A percentile compares a stretch with the other conserved stretches of the same genome.
phyloP scores from a whole-genome alignment of 2,797 vertebrate species.

The Melopsittacus undulatus region DNA sequence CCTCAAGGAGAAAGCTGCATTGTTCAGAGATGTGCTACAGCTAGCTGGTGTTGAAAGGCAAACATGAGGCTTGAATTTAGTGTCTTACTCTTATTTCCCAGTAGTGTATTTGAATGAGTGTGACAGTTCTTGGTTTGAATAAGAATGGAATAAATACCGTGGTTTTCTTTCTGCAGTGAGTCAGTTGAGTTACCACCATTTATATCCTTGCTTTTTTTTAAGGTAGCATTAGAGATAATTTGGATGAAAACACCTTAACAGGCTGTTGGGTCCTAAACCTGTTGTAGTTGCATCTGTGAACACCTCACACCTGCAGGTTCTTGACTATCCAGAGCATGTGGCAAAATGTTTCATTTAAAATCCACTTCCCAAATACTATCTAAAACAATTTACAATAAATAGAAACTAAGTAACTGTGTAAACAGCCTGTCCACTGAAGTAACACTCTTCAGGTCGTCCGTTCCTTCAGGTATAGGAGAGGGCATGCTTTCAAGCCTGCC shows the following conservation, averaged over 20 bases:
- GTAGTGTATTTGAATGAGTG: not conserved
- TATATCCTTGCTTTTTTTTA: not conserved
- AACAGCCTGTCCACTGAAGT: not conserved
- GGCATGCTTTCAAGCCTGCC: not conserved
- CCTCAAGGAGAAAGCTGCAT: not conserved
- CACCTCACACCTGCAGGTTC: not conserved
- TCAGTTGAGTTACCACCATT: not conserved
- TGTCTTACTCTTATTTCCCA: not conserved
- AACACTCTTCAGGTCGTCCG: not conserved
- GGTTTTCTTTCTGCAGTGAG: not conserved
- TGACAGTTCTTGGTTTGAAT: not conserved
- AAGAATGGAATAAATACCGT: constrained; percentile 3
- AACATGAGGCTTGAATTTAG: not conserved
- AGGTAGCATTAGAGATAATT: constrained; percentile 3
- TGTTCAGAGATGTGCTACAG: not conserved
- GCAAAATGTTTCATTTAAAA: not conserved
- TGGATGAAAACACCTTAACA: not conserved
- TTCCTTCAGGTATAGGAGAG: not conserved
- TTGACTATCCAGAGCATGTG: not conserved
- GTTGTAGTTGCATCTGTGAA: not conserved
- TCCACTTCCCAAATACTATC: not conserved
- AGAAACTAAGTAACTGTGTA: not conserved
- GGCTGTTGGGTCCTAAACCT: not conserved
- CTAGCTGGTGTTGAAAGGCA: not conserved
- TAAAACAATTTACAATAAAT: not conserved